Conservation (phyloP, 2,797 vertebrate species). For the Gymnodraco acuticeps region DNA sequence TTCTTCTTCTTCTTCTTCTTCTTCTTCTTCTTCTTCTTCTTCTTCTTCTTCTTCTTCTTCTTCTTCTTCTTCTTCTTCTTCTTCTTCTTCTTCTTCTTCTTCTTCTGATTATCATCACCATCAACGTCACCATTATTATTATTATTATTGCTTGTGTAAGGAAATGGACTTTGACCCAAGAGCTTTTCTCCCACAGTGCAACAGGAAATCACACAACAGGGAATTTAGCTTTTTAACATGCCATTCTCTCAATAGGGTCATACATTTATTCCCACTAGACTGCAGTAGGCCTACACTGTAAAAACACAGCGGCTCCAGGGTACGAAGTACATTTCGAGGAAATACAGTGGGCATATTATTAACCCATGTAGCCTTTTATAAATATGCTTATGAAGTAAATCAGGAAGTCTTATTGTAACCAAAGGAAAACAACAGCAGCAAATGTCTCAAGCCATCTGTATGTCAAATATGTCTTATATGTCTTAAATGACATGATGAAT, state of each 20-base stretch:
- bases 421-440: constrained; percentile 9
- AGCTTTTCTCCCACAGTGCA: constrained; percentile 54
- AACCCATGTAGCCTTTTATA: constrained; percentile 20
- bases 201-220: constrained; percentile 69
- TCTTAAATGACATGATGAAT: no score
- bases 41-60: background rate
- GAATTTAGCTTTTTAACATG: constrained; percentile 67
- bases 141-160: constrained; percentile 19
- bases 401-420: constrained; percentile 6
- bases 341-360: constrained; percentile 10
- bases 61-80: background rate
- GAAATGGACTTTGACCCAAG: constrained; percentile 51
- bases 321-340: constrained; percentile 14
- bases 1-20: background rate
- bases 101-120: background rate
- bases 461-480: no score
- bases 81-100: background rate
- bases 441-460: no score
- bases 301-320: constrained; percentile 24
- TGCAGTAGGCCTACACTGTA: constrained; percentile 17
- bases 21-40: background rate
- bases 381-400: constrained; percentile 29
- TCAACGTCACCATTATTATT: background rate
- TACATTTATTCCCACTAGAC: constrained; percentile 43
- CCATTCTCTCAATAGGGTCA: constrained; percentile 44